These are phyloP conservation scores for Prunella fulvescens DNA, from an alignment of 2,113 vertebrate genomes.

Conservation along the genomic window DNA sequence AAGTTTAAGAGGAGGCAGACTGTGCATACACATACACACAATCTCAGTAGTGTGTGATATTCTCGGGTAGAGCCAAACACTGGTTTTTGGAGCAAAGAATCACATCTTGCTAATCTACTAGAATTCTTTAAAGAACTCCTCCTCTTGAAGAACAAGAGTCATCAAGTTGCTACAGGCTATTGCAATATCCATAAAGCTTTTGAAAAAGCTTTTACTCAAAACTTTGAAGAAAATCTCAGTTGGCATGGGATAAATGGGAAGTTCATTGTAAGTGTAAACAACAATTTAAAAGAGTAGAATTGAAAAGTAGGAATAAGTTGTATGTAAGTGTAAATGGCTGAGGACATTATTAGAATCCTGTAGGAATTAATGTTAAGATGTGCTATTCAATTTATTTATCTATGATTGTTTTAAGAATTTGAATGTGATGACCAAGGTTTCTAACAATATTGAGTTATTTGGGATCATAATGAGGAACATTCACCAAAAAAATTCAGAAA, in stretches of 20 bases:
- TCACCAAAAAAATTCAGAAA: not conserved
- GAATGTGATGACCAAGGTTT: not conserved
- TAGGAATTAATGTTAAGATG: not conserved
- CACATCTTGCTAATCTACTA: not conserved
- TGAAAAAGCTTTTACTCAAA: not conserved
- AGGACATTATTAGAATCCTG: not conserved
- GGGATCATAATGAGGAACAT: not conserved
- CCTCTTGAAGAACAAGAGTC: not conserved
- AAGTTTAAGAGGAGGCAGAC: not conserved
- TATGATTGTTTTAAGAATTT: not conserved
- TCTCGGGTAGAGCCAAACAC: not conserved
- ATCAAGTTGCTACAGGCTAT: not conserved
- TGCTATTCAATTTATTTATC: not conserved
- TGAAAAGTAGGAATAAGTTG: not conserved
- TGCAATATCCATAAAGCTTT: not conserved
- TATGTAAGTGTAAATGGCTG: not conserved
- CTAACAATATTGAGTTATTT: not conserved
- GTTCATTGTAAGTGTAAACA: not conserved
- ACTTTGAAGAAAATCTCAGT: not conserved
- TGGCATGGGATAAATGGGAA: not conserved
- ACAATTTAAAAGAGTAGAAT: not conserved
- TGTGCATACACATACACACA: fast-evolving
- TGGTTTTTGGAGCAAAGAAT: not conserved
- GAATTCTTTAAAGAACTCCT: not conserved
- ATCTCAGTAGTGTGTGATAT: not conserved